Evolutionary conservation across 1,140 invertebrate species (phyloP).

Genomic region (Musca vetustissima): DNA sequence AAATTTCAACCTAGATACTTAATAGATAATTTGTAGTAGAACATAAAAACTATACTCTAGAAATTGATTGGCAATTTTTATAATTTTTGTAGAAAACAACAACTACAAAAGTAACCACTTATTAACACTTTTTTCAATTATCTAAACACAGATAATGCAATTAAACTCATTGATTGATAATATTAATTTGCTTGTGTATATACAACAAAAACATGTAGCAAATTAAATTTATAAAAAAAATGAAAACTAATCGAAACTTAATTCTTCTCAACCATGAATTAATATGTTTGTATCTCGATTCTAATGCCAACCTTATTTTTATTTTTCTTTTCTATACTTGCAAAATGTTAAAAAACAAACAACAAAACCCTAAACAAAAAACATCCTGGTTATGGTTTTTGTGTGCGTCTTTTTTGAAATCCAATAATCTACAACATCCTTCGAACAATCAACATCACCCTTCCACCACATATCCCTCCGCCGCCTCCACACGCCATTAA

Average conservation of each 20-base stretch:
- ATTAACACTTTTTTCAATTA: not conserved
- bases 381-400: conserved; percentile 31
- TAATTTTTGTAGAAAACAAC: not conserved
- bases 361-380: conserved; percentile 14
- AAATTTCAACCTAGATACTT: too few species aligned
- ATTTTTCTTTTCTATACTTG: conserved; percentile 32
- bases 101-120: conserved; percentile 8
- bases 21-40: conserved; percentile 3
- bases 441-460: too few species aligned
- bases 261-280: not conserved
- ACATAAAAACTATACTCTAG: not conserved
- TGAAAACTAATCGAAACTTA: conserved; percentile 11
- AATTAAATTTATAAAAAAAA: too few species aligned
- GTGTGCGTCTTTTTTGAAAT: conserved; percentile 30
- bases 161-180: too few species aligned
- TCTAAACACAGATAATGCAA: too few species aligned
- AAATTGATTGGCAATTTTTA: not conserved
- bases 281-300: conserved; percentile 28
- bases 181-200: conserved; percentile 12
- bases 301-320: conserved; percentile 32
- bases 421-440: conserved; percentile 10
- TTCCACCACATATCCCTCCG: not conserved
- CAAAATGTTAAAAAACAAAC: conserved; percentile 21
- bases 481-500: too few species aligned
- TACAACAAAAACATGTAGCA: not conserved